phyloP scores from a whole-genome alignment of 2,113 vertebrate species.

The Epinephelus cyanopodus region DNA sequence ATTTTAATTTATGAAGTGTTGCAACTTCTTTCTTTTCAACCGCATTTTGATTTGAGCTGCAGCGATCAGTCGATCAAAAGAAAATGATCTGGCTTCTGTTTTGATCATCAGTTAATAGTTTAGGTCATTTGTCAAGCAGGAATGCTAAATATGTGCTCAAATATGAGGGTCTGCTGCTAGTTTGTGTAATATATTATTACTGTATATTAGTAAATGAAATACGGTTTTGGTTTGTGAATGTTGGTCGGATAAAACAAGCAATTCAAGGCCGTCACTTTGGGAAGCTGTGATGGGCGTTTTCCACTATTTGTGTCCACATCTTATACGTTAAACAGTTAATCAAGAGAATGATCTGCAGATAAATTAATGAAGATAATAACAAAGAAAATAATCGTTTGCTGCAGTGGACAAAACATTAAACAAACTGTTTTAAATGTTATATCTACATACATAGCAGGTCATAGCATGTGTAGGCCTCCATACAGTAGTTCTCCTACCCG shows the following conservation, averaged over 20 bases:
- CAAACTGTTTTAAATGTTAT: neutral
- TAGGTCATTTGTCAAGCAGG: neutral
- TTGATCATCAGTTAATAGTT: neutral
- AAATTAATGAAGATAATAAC: neutral
- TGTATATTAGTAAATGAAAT: neutral
- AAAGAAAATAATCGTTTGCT: neutral
- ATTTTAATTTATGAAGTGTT: slow-evolving; percentile 11
- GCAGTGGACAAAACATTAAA: neutral
- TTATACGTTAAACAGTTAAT: neutral
- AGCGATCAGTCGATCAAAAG: neutral
- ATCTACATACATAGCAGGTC: too few species aligned
- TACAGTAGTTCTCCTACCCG: too few species aligned
- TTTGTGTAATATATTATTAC: neutral
- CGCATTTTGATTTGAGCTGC: neutral
- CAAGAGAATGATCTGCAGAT: neutral
- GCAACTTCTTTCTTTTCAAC: neutral
- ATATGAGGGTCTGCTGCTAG: neutral
- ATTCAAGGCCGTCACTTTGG: neutral
- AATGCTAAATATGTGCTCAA: neutral
- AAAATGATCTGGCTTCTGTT: too few species aligned
- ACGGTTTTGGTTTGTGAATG: neutral
- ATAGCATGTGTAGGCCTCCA: too few species aligned
- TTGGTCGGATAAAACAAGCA: neutral
- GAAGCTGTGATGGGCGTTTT: neutral
- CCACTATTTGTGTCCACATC: neutral